Base-by-base conservation (phyloP, 2,888 invertebrate genomes). In the Drosophila nigricruria region DNA sequence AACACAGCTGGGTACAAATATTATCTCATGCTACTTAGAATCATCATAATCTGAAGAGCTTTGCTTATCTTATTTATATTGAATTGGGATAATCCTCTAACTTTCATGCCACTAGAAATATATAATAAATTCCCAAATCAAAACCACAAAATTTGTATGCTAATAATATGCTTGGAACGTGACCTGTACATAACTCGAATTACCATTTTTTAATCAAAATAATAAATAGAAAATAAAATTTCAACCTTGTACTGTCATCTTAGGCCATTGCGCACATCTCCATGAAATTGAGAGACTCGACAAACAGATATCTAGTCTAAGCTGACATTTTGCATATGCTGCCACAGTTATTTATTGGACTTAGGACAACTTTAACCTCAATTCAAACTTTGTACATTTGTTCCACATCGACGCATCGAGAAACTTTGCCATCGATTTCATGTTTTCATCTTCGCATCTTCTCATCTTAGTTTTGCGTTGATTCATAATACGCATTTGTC, bases 341-440 rank as follows among this genome's bases (percentile, higher is more conserved):
- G 16, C 36, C 57, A 30, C 30, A 43, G 53, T 63, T 73, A 77
- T 77, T 77, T 77, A 77, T 77, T 65, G 65, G 65, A 52, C 70
- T 63, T 59, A 1, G 42, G 65, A 40, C 47, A 58, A 63, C 63
- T 70, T 70, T 42, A 27, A 30, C 53, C 68, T 64, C 49, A 43
- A 45, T 60, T 45, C 38, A 50, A 77, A 66, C 65, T 78, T 77
- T 73, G 34, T 2, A 54, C 66, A 78, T 78, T 77, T 70, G 74
- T 74, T 77, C 49, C 60, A 52, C 56, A 38, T 75, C 71, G 42
- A 58, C 27, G 68, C 60, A 52, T 77, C 47, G 3, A 36, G 16
- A 52, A 77, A 66, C 40, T 61, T 77, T 62, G 12, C 36, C 42
- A 53, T 40, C 61, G 60, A 36, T 61, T 69, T 43, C 34, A 30